Conservation (phyloP, 2,888 invertebrate genomes). For the Pedicia rivosa region DNA sequence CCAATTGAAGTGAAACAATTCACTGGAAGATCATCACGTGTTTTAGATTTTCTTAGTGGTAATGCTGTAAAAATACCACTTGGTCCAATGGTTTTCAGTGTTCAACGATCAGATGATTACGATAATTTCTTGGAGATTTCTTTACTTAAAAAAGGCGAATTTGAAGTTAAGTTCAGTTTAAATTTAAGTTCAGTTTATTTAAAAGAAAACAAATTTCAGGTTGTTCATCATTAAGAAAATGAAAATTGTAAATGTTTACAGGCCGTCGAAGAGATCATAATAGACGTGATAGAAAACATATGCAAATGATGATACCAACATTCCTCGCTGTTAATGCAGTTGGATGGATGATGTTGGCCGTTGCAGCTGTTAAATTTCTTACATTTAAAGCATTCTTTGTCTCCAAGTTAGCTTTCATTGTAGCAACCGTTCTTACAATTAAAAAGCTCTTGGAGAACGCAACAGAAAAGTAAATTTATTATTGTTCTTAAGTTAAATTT, state of each 20-base stretch:
- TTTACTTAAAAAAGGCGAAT: slow-evolving; percentile 21
- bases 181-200: no score
- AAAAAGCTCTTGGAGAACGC: slow-evolving; percentile 45
- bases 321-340: slow-evolving; percentile 53
- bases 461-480: slow-evolving; percentile 24
- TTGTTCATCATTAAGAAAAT: no score
- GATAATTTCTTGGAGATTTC: slow-evolving; percentile 28
- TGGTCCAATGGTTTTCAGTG: slow-evolving; percentile 28
- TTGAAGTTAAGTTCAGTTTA: slow-evolving; percentile 18
- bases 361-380: slow-evolving; percentile 42
- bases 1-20: slow-evolving; percentile 22
- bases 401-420: slow-evolving; percentile 49
- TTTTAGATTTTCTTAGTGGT: slow-evolving; percentile 24
- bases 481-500: slow-evolving; percentile 3
- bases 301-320: slow-evolving; percentile 46
- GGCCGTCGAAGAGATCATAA: neutral
- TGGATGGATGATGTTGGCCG: slow-evolving; percentile 41
- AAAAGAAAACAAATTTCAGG: no score
- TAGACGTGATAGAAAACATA: slow-evolving; percentile 42
- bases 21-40: slow-evolving; percentile 19
- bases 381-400: slow-evolving; percentile 52
- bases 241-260: no score
- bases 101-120: slow-evolving; percentile 27
- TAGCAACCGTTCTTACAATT: slow-evolving; percentile 41
- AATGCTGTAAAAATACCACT: slow-evolving; percentile 28